Percentiles rank a stretch among this genome's conserved stretches.
These are phyloP conservation scores for Patella vulgata DNA, from an alignment of 1,140 invertebrate genomes.

Conservation along the genomic window DNA sequence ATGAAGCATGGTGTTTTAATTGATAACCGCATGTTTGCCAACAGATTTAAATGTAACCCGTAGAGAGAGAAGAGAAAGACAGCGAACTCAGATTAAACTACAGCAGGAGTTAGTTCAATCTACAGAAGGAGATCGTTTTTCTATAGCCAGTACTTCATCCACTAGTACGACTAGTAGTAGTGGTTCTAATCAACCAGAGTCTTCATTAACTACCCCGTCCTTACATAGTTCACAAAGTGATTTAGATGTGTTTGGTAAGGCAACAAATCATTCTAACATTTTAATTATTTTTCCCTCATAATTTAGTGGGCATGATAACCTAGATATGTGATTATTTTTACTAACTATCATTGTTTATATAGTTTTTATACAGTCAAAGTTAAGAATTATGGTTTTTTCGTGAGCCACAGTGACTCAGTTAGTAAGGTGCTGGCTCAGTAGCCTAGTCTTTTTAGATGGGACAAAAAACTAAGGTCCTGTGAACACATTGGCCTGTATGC, in stretches of 20 bases:
- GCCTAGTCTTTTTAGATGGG: too few species aligned
- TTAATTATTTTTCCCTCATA: not conserved
- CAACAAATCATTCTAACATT: not conserved
- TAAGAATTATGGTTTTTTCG: too few species aligned
- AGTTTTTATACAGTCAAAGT: too few species aligned
- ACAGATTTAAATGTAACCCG: slow-evolving; percentile 36
- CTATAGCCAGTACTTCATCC: slow-evolving; percentile 38
- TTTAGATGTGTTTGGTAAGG: slow-evolving; percentile 45
- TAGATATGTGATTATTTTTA: too few species aligned
- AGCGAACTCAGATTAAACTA: slow-evolving; percentile 68
- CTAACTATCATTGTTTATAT: too few species aligned
- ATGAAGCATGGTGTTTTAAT: too few species aligned
- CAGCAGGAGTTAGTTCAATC: slow-evolving; percentile 18
- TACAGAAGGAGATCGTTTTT: slow-evolving; percentile 32
- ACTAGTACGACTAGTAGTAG: slow-evolving; percentile 35
- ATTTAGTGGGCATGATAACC: not conserved
- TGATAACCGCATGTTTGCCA: slow-evolving; percentile 30
- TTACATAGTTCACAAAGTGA: slow-evolving; percentile 49
- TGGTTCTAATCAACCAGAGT: slow-evolving; percentile 15
- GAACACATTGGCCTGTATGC: too few species aligned
- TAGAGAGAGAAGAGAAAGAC: slow-evolving; percentile 26
- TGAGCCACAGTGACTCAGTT: too few species aligned
- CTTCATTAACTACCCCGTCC: not conserved
- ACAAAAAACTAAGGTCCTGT: too few species aligned
- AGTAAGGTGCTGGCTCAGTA: too few species aligned